Evolutionary conservation across 2,797 vertebrate species (phyloP).

Genomic region (Cynodonichthys magdalenae): DNA sequence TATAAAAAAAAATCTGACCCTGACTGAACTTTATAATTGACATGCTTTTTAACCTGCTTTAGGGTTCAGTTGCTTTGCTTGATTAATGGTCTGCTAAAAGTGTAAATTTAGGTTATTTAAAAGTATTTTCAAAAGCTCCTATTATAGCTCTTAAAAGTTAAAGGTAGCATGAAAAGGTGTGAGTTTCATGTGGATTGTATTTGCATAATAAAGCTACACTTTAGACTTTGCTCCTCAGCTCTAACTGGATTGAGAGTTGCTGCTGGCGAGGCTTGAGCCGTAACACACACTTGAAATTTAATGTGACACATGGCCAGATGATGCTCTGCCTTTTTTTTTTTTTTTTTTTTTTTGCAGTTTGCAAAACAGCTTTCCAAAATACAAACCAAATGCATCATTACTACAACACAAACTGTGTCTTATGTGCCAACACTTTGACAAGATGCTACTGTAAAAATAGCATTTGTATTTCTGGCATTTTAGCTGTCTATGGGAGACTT

Average conservation of each 20-base stretch:
- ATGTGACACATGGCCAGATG: conserved; percentile 46
- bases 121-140: background rate
- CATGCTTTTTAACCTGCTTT: background rate
- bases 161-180: background rate
- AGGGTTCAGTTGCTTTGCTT: background rate
- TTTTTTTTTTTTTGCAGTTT: conserved; percentile 23
- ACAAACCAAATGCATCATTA: conserved; percentile 52
- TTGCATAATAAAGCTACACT: conserved; percentile 4
- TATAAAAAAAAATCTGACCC: too few species aligned
- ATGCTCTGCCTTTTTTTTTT: conserved; percentile 13
- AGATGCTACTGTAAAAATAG: conserved; percentile 26
- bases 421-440: conserved; percentile 42
- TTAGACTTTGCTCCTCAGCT: background rate
- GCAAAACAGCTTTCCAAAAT: conserved; percentile 32
- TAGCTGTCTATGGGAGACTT: conserved; percentile 1
- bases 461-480: conserved; percentile 11
- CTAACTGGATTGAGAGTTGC: conserved; percentile 10
- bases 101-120: background rate
- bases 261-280: conserved; percentile 8
- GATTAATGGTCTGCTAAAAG: background rate
- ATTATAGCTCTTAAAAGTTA: background rate
- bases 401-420: conserved; percentile 41
- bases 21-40: too few species aligned
- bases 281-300: conserved; percentile 40
- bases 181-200: conserved; percentile 6